Base-by-base conservation (phyloP, 2,888 invertebrate genomes). In the Aporophyla nigra region DNA sequence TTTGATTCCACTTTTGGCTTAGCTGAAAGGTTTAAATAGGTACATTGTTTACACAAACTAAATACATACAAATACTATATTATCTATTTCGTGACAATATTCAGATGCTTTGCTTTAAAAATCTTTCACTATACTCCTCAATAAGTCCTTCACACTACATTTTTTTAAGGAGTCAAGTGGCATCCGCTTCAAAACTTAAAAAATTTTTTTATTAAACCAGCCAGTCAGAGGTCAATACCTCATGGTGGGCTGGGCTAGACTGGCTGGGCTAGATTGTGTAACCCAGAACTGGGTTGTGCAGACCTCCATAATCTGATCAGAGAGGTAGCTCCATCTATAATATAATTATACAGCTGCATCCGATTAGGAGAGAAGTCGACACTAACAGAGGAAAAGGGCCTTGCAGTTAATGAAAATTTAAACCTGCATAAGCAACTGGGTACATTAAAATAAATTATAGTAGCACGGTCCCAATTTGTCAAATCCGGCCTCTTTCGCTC, bases 81-180 rank as follows among this genome's bases (percentile, higher is more conserved):
- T 33, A 10, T 24, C 4, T 14, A 46, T 46, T 65, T 10, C 16
- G 51, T 43, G 46, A 66, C n/a, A 63, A 51, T 12, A 46, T 21
- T 68, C n/a, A 9, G 24, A 27, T 12, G 53, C 12, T 46, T 40
- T 46, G 16, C 21, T 69, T 53, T 7, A 46, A 14, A 78, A 61
- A 78, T 19, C 56, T 58, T 71, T 33, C 16, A 51, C 24, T 46
- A n/a, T n/a, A 5, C 7, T 54, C 10, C 9, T 49, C 5, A 19
- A 61, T 78, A 71, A 46, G 71, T 61, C 33, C n/a, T 33, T 21
- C 63, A 12, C n/a, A 76, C 14, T 40, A 19, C 24, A n/a, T 61
- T 24, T 71, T n/a, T 71, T n/a, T 51, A 4, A 33, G 16, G 33
- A 62, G 27, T 43, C 49, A 43, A 43, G 51, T 40, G 21, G 27